phyloP scores from a whole-genome alignment of 1,140 invertebrate species.

The Lordiphosa clarofinis region DNA sequence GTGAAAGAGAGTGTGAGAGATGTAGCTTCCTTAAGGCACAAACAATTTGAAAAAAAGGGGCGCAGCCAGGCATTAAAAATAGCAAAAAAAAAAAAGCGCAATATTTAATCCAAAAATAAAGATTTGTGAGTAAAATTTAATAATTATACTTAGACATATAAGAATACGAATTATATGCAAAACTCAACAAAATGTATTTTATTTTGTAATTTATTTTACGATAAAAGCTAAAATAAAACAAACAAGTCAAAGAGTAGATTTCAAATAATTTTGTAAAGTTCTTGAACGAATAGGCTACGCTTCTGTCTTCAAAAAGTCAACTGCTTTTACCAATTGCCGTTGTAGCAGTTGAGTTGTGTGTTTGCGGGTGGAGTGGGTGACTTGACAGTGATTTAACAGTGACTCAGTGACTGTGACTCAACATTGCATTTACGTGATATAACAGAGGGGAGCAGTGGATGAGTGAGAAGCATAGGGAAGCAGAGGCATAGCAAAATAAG shows the following conservation, averaged over 20 bases:
- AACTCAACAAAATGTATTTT: conserved; percentile 52
- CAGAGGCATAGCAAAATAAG: too few species aligned
- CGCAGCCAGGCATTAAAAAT: neutral
- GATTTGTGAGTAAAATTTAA: conserved; percentile 69
- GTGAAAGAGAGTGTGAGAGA: conserved; percentile 3
- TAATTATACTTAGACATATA: conserved; percentile 49
- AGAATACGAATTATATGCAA: conserved; percentile 65
- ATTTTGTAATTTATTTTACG: conserved; percentile 77
- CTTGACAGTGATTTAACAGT: too few species aligned
- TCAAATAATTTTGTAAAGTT: too few species aligned
- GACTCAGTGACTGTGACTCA: too few species aligned
- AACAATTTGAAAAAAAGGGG: conserved; percentile 8
- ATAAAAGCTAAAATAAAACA: conserved; percentile 63
- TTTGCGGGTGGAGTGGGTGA: too few species aligned
- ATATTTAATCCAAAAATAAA: conserved; percentile 70
- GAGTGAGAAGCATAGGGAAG: too few species aligned
- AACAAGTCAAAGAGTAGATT: conserved; percentile 49
- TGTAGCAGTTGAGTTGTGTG: too few species aligned
- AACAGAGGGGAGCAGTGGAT: too few species aligned
- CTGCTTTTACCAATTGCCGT: too few species aligned
- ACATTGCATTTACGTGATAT: too few species aligned
- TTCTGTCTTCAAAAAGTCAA: too few species aligned
- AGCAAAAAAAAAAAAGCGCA: conserved; percentile 38
- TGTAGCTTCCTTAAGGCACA: conserved; percentile 40
- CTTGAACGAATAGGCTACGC: too few species aligned